Evolutionary conservation across 2,113 vertebrate species (phyloP), one percentile per base, ranked within the genome.

Genomic region (Trichechus manatus): DNA sequence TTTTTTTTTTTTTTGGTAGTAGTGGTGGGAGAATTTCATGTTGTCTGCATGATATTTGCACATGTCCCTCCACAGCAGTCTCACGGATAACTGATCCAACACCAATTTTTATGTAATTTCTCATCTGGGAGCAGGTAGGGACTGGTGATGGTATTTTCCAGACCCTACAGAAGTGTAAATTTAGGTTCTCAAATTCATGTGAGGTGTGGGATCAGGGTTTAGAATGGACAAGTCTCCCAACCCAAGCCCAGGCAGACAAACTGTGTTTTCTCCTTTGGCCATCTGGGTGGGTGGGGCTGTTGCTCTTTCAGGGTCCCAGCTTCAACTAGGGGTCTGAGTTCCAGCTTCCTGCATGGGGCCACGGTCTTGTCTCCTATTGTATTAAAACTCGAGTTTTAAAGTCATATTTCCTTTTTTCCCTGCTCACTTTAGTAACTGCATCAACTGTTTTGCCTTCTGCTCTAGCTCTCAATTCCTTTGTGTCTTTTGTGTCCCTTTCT

Each of bases 161-260:
- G 81, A 79, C 31, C 53, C 87, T 63, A 50, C 1, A 81, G 33
- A 92, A 87, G 23, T 59, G 2, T n/a, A 42, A 39, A 61, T 63
- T 90, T 77, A 81, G 14, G 27, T 75, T 85, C 64, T 89, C 59
- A 63, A 86, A 86, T 50, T 97, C 74, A 70, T 59, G 85, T 84
- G n/a, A 66, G 22, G 39, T 47, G 4, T 64, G 15, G 44, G 64
- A 27, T 64, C 44, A 88, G 59, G 19, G 61, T 56, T 85, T 89
- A 77, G 44, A 75, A 83, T 68, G 80, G 2, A 66, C 10, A 19
- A 72, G 20, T 79, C 39, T 88, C 53, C 14, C 47, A 22, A 82
- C 25, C 17, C 50, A 95, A 95, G 80, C 22, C 64, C 33, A 89
- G 79, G 29, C 56, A 77, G 82, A 87, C 25, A 64, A 82, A 82